phyloP scores from a whole-genome alignment of 2,797 vertebrate species.

The Loris lydekkerianus region DNA sequence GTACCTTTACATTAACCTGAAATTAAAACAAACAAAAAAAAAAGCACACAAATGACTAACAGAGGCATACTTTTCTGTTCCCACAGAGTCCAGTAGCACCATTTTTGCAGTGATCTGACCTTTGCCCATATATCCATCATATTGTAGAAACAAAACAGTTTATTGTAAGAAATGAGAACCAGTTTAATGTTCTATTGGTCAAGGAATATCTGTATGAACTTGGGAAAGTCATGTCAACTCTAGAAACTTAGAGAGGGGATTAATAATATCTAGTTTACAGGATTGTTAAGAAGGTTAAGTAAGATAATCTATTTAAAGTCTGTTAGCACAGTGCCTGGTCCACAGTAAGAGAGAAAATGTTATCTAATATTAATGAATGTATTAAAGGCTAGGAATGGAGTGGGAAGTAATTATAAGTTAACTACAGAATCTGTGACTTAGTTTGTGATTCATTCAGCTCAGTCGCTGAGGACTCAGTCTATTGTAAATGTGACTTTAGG shows the following conservation, averaged over 20 bases:
- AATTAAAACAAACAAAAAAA: too few species aligned
- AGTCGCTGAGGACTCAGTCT: neutral
- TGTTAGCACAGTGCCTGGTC: neutral
- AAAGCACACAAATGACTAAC: neutral
- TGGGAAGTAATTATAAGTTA: neutral
- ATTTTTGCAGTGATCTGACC: neutral
- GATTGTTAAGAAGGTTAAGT: neutral
- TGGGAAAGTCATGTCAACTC: neutral
- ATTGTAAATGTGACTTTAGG: neutral
- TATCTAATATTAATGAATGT: neutral
- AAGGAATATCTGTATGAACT: neutral
- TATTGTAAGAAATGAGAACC: neutral
- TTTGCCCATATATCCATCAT: neutral
- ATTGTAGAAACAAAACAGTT: neutral
- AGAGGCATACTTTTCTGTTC: neutral
- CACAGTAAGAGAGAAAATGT: neutral
- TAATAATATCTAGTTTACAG: neutral
- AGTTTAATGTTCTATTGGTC: neutral
- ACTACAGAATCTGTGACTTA: neutral
- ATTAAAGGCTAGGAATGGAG: neutral
- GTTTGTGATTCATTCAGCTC: neutral
- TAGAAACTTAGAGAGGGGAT: neutral
- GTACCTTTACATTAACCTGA: too few species aligned
- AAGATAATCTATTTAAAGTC: neutral
- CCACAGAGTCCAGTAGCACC: neutral